These are phyloP conservation scores for Scomberomorus guttatus DNA, from an alignment of 2,797 vertebrate genomes.

Conservation along the genomic window DNA sequence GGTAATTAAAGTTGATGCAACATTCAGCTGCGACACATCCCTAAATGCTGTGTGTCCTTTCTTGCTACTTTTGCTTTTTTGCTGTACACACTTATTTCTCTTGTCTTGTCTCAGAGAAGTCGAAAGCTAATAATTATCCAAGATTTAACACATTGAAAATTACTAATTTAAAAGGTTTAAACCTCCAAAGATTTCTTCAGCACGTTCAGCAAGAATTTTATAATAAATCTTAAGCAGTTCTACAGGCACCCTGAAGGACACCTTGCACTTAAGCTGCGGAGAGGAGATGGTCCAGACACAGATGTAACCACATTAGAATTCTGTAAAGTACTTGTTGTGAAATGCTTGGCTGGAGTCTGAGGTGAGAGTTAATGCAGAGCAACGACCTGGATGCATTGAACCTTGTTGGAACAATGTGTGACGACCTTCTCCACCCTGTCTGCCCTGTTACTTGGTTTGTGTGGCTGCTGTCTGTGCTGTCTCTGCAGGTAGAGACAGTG, in stretches of 20 bases:
- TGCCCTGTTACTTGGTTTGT: no score
- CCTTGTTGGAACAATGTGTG: constrained; percentile 23
- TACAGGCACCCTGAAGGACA: constrained; percentile 29
- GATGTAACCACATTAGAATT: constrained; percentile 68
- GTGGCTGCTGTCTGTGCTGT: no score
- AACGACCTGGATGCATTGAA: constrained; percentile 42
- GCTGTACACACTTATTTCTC: neutral
- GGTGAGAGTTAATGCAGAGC: constrained; percentile 61
- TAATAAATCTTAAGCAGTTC: constrained; percentile 19
- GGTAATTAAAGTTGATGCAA: constrained; percentile 3
- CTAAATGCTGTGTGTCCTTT: neutral
- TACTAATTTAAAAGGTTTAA: neutral
- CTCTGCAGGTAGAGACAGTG: no score
- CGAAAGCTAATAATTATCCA: neutral
- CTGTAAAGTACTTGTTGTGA: constrained; percentile 43
- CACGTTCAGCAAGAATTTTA: constrained; percentile 1
- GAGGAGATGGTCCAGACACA: constrained; percentile 14
- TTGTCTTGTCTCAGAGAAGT: neutral
- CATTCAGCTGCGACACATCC: neutral
- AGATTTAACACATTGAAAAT: neutral
- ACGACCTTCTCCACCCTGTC: no score
- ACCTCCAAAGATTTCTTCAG: neutral
- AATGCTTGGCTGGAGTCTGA: constrained; percentile 57
- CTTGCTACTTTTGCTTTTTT: neutral
- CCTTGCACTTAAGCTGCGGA: constrained; percentile 43